Evolutionary conservation across 2,113 vertebrate genomes (phyloP).

Genomic region (Vicugna pacos): DNA sequence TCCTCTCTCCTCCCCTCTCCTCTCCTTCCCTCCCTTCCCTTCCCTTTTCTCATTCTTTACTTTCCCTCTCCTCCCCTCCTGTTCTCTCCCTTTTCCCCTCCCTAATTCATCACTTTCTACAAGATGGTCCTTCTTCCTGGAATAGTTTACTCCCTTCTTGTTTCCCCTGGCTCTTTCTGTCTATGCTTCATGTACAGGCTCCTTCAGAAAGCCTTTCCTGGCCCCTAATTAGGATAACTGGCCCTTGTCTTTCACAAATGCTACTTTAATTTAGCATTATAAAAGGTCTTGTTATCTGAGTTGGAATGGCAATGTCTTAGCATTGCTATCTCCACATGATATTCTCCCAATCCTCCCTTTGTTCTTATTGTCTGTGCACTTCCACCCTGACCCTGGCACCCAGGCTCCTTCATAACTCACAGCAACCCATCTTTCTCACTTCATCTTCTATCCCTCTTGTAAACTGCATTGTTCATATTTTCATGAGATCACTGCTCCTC

Average conservation of each 20-base stretch:
- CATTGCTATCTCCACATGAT: not conserved
- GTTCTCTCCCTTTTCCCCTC: not conserved
- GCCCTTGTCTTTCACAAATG: not conserved
- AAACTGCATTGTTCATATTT: not conserved
- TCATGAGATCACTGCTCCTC: not conserved
- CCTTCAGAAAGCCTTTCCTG: not conserved
- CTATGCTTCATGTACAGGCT: not conserved
- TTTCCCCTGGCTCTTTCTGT: not conserved
- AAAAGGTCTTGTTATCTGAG: not conserved
- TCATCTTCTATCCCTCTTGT: not conserved
- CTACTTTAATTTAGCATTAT: not conserved
- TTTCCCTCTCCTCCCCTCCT: not conserved
- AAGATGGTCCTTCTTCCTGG: not conserved
- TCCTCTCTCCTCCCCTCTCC: not conserved
- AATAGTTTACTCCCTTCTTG: not conserved
- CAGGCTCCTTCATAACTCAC: not conserved
- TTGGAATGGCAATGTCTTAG: not conserved
- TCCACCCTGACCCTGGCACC: not conserved
- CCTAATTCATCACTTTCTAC: not conserved
- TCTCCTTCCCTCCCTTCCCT: not conserved
- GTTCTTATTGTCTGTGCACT: not conserved
- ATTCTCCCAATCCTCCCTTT: not conserved
- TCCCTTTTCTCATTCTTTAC: not conserved
- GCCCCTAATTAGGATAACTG: not conserved
- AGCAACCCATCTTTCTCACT: not conserved